phyloP scores from a whole-genome alignment of 2,888 invertebrate genomes.

The Melikaiella ostensackeni region DNA sequence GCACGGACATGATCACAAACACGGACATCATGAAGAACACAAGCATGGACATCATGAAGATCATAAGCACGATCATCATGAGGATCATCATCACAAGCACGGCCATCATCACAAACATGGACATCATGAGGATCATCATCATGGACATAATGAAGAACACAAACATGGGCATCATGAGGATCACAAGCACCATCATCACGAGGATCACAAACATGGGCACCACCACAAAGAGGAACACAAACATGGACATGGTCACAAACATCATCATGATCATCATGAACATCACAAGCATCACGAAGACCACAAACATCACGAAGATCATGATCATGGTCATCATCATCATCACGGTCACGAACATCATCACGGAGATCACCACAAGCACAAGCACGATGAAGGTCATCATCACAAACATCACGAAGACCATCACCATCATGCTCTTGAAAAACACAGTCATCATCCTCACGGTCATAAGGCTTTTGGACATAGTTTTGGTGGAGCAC shows the following conservation, averaged over 20 bases:
- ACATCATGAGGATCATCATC: conserved; percentile 48
- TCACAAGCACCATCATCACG: conserved; percentile 65
- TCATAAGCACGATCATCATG: conserved; percentile 62
- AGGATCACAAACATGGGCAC: conserved; percentile 65
- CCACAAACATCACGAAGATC: conserved; percentile 41
- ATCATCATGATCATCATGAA: conserved; percentile 55
- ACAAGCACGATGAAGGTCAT: conserved; percentile 64
- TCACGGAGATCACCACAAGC: conserved; percentile 62
- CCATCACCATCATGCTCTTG: conserved; percentile 60
- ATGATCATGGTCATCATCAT: conserved; percentile 58
- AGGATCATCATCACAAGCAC: conserved; percentile 62
- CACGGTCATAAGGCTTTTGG: not conserved
- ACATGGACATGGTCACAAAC: conserved; percentile 60
- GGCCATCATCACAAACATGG: conserved; percentile 57
- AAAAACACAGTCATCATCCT: conserved; percentile 58
- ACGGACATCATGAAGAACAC: conserved; percentile 54
- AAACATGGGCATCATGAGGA: conserved; percentile 67
- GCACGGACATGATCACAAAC: conserved; percentile 62
- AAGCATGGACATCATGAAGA: conserved; percentile 58
- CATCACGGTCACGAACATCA: conserved; percentile 63
- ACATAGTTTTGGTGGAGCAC: conserved; percentile 51
- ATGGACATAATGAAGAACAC: conserved; percentile 62
- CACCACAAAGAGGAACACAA: conserved; percentile 51
- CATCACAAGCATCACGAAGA: conserved; percentile 53
- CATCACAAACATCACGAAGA: conserved; percentile 59